Evolutionary conservation across 1,140 invertebrate genomes (phyloP).

Genomic region (honey bee (Apis mellifera)): Amel_HAv3.1 CM009935.2:9213501-9214000

Average conservation of each 20-base stretch:
- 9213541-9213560: too few relatives aligned
- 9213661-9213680: too few relatives aligned
- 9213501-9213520: too few relatives aligned
- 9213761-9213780: neutral
- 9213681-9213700: too few relatives aligned
- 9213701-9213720: neutral
- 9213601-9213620: too few relatives aligned
- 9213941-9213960: slow-evolving; percentile 43
- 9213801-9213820: slow-evolving; percentile 36
- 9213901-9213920: slow-evolving; percentile 57
- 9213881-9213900: slow-evolving; percentile 54
- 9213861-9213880: slow-evolving; percentile 49
- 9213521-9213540: too few relatives aligned
- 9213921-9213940: slow-evolving; percentile 5
- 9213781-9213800: neutral
- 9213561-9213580: too few relatives aligned
- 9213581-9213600: too few relatives aligned
- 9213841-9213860: slow-evolving; percentile 13
- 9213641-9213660: too few relatives aligned
- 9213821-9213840: neutral
- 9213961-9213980: slow-evolving; percentile 35
- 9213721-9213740: neutral
- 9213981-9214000: slow-evolving; percentile 62
- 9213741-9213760: slow-evolving; percentile 17
- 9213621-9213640: too few relatives aligned